These are phyloP conservation scores for Melieria crassipennis DNA, from an alignment of 2,888 invertebrate genomes.

Conservation along the genomic window DNA sequence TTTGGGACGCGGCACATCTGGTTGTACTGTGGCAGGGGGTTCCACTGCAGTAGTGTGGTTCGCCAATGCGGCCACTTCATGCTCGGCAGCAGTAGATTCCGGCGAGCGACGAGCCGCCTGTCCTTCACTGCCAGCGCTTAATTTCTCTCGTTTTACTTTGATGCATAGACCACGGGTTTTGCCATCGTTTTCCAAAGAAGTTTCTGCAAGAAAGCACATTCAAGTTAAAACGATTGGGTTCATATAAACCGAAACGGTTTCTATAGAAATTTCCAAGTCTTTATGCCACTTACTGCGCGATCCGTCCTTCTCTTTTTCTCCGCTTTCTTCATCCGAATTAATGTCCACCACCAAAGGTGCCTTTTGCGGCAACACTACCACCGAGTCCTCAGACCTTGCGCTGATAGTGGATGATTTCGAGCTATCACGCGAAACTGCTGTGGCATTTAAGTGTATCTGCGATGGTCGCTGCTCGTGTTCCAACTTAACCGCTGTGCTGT, in stretches of 20 bases:
- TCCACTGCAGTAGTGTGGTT: constrained; percentile 1
- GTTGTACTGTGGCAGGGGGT: constrained; percentile 3
- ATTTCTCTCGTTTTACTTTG: constrained; percentile 55
- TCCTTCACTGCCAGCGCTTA: constrained; percentile 38
- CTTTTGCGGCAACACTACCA: constrained; percentile 43
- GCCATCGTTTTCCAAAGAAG: constrained; percentile 7
- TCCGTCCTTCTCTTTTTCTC: background rate
- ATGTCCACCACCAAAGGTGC: constrained; percentile 44
- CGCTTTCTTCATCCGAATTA: constrained; percentile 40
- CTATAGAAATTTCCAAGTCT: background rate
- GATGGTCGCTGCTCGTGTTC: constrained; percentile 58
- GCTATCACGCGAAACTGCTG: background rate
- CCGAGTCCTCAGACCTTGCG: constrained; percentile 43
- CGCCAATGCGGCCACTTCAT: constrained; percentile 6
- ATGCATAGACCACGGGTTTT: constrained; percentile 45
- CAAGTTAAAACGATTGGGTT: background rate
- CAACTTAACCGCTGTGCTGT: constrained; percentile 42
- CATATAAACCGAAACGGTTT: background rate
- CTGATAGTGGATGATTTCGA: constrained; percentile 39
- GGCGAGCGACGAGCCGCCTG: too few relatives aligned
- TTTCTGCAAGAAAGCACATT: background rate
- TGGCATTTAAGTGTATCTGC: constrained; percentile 40
- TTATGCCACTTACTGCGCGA: constrained; percentile 13
- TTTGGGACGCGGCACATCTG: constrained; percentile 36
- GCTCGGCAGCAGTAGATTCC: too few relatives aligned